phyloP scores from a whole-genome alignment of 2,888 invertebrate species.

The Resseliella maxima region DNA sequence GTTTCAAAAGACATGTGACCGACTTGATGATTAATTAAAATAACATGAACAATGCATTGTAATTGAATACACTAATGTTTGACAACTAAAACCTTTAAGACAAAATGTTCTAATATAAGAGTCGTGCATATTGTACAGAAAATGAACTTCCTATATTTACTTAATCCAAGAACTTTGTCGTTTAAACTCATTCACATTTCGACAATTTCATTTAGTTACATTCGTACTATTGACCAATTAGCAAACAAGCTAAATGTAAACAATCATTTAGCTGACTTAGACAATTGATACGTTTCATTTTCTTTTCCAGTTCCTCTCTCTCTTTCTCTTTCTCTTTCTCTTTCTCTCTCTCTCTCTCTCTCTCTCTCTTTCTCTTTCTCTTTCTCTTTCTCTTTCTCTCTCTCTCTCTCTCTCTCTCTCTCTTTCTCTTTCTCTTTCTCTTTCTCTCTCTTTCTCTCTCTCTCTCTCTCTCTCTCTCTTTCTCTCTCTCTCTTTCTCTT shows the following conservation, averaged over 20 bases:
- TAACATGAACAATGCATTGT: too few species aligned
- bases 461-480: background rate
- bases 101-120: background rate
- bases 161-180: background rate
- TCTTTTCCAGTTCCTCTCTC: too few species aligned
- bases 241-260: constrained; percentile 10
- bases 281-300: background rate
- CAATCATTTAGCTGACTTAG: constrained; percentile 19
- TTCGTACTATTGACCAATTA: background rate
- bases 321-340: too few species aligned
- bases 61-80: background rate
- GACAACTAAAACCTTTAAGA: background rate
- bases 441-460: too few species aligned
- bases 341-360: too few species aligned
- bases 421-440: too few species aligned
- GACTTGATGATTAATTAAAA: background rate
- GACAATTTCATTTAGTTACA: background rate
- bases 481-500: too few species aligned
- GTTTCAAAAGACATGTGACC: background rate
- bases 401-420: background rate
- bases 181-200: background rate
- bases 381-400: too few species aligned
- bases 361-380: too few species aligned
- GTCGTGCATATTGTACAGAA: background rate
- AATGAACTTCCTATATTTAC: constrained; percentile 14